Percentiles rank a stretch among this genome's conserved stretches.
Conservation (phyloP, 2,888 invertebrate genomes). For the Caenorhabditis afra region DNA sequence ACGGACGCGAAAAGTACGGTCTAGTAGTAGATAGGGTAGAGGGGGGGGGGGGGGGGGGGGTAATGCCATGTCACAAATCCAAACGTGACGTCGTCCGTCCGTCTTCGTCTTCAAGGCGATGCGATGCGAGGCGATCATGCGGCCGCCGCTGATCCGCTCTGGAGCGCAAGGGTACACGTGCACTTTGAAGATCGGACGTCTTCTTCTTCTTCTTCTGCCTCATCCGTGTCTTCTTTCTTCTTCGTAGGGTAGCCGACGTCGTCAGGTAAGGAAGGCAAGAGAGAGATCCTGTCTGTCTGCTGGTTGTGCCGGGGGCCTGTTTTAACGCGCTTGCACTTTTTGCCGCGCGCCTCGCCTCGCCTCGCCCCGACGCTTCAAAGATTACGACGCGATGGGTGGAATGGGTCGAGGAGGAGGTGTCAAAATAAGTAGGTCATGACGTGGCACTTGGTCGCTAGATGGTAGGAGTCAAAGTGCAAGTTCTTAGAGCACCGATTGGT, state of each 20-base stretch:
- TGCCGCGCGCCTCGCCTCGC: too few relatives aligned
- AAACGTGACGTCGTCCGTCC: too few relatives aligned
- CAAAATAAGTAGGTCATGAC: conserved; percentile 22
- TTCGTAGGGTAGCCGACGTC: neutral
- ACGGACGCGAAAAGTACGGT: too few relatives aligned
- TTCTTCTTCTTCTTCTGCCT: too few relatives aligned
- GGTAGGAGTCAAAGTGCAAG: conserved; percentile 32
- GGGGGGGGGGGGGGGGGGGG: too few relatives aligned
- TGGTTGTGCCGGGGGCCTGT: too few relatives aligned
- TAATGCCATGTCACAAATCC: too few relatives aligned
- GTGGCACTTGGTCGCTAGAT: neutral
- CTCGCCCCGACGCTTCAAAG: conserved; percentile 32
- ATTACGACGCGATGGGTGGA: conserved; percentile 24
- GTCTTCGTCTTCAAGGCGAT: conserved; percentile 1
- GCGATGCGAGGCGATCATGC: conserved; percentile 38
- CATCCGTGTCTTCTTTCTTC: neutral
- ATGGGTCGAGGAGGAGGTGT: neutral
- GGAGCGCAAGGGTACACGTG: conserved; percentile 40
- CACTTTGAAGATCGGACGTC: conserved; percentile 22
- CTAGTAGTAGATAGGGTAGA: too few relatives aligned
- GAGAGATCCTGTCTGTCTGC: too few relatives aligned
- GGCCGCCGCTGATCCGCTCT: conserved; percentile 13
- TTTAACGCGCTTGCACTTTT: conserved; percentile 33
- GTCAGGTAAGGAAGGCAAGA: too few relatives aligned
- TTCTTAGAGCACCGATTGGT: conserved; percentile 31